Percentiles rank a stretch among this genome's conserved stretches.
phyloP scores from a whole-genome alignment of 64 coral and sea anemone genomes.

The Astreopora myriophthalma region DNA sequence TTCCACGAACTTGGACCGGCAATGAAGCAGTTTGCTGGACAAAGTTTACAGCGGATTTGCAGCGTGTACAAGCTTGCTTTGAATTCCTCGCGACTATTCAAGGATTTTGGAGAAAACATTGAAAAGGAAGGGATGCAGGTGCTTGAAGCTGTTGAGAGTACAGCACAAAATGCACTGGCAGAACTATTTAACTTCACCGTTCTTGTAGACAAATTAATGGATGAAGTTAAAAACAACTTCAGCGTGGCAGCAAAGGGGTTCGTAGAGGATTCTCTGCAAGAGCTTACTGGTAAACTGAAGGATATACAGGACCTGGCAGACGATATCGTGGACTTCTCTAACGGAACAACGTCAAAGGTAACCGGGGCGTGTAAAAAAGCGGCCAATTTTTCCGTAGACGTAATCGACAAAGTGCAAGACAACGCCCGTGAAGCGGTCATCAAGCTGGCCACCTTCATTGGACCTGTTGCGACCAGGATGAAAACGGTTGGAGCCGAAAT shows the following conservation, averaged over 20 bases:
- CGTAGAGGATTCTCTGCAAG: conserved; percentile 69
- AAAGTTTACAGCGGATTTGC: conserved; percentile 49
- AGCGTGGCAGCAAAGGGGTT: conserved; percentile 61
- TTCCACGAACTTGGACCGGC: conserved; percentile 63
- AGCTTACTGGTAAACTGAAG: conserved; percentile 61
- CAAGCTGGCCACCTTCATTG: conserved; percentile 70
- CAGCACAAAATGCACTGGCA: conserved; percentile 46
- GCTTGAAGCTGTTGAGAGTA: conserved; percentile 31
- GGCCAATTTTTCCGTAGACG: conserved; percentile 65
- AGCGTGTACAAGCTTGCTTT: conserved; percentile 51
- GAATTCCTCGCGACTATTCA: conserved; percentile 50
- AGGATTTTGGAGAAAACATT: conserved; percentile 73
- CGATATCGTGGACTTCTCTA: conserved; percentile 65
- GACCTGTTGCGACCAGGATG: conserved; percentile 68
- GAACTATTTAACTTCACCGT: conserved; percentile 70
- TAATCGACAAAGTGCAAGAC: conserved; percentile 83
- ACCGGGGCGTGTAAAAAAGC: conserved; percentile 72
- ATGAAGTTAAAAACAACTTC: conserved; percentile 74
- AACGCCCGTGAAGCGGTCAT: conserved; percentile 51
- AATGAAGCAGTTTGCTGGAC: conserved; percentile 33
- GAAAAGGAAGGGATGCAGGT: conserved; percentile 54
- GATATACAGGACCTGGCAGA: conserved; percentile 55
- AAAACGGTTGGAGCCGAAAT: conserved; percentile 55
- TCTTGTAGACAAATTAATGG: conserved; percentile 74
- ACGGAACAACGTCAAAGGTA: conserved; percentile 73